phyloP scores from a whole-genome alignment of 2,888 invertebrate genomes.

The Chrysotoxum bicinctum region DNA sequence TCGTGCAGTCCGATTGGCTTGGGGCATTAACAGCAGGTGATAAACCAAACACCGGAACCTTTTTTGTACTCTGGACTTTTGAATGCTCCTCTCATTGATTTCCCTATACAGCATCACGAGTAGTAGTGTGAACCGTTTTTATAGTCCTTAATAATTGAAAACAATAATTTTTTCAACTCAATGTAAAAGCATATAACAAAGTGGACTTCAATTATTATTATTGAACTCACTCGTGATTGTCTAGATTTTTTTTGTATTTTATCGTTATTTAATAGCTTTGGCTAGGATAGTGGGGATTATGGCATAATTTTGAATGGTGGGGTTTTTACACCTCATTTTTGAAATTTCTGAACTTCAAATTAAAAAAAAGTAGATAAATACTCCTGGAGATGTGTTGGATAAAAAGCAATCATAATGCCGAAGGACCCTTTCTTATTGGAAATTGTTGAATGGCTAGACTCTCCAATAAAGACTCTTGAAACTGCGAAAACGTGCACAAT shows the following conservation, averaged over 20 bases:
- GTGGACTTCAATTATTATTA: not conserved
- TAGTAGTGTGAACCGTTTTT: not conserved
- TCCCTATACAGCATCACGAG: not conserved
- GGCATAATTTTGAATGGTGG: too few relatives aligned
- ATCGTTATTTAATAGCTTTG: not conserved
- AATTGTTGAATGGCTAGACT: too few relatives aligned
- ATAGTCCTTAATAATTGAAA: slow-evolving; percentile 2
- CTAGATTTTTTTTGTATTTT: not conserved
- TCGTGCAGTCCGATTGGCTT: slow-evolving; percentile 37
- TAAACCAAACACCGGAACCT: slow-evolving; percentile 42
- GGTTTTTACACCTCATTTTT: too few relatives aligned
- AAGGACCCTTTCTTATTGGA: too few relatives aligned
- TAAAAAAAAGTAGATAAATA: too few relatives aligned
- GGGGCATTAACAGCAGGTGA: slow-evolving; percentile 49
- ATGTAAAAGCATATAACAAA: not conserved
- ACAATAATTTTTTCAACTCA: not conserved
- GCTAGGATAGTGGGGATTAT: not conserved
- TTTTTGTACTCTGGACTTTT: slow-evolving; percentile 20
- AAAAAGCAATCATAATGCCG: too few relatives aligned
- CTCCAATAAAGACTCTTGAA: too few relatives aligned
- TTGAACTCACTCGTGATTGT: slow-evolving; percentile 5
- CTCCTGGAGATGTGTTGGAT: too few relatives aligned
- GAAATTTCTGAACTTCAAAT: too few relatives aligned
- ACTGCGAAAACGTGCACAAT: too few relatives aligned
- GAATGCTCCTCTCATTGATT: slow-evolving; percentile 8